These are phyloP conservation scores for Drosophila kepulauana DNA, from an alignment of 1,140 invertebrate genomes.

Conservation along the genomic window DNA sequence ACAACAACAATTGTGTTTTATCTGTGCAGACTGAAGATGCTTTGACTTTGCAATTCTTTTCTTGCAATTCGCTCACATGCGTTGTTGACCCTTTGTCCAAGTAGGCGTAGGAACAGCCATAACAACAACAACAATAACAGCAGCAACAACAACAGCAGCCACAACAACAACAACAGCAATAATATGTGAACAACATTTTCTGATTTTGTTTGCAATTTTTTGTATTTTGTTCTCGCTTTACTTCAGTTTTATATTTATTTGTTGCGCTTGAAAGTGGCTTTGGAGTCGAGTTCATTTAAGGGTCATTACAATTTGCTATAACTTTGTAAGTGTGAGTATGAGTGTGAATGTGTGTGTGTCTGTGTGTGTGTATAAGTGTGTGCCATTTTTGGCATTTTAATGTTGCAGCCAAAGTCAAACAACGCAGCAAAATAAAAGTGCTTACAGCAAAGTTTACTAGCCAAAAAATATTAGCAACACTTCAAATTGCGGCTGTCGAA, in stretches of 20 bases:
- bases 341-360: not conserved
- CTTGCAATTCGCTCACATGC: conserved; percentile 19
- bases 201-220: conserved; percentile 11
- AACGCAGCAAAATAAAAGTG: conserved; percentile 4
- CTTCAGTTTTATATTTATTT: conserved; percentile 29
- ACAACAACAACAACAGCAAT: not conserved
- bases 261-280: conserved; percentile 29
- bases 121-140: conserved; percentile 5
- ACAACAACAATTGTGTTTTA: not conserved
- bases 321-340: not conserved
- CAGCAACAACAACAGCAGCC: conserved; percentile 5
- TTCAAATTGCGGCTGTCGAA: not conserved
- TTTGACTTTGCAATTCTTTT: not conserved
- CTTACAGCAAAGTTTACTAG: conserved; percentile 8
- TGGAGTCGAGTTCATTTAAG: conserved; percentile 63
- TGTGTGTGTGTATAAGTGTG: conserved; percentile 5
- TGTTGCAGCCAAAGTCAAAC: conserved; percentile 4
- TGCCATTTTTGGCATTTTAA: conserved; percentile 31
- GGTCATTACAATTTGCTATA: conserved; percentile 56
- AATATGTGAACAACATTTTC: conserved; percentile 20
- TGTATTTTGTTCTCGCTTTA: conserved; percentile 1
- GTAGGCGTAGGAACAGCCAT: conserved; percentile 12
- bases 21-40: not conserved
- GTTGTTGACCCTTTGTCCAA: conserved; percentile 37
- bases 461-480: conserved; percentile 2